These are phyloP conservation scores for Mythimna ferrago DNA, from an alignment of 2,888 invertebrate species.

Conservation along the genomic window DNA sequence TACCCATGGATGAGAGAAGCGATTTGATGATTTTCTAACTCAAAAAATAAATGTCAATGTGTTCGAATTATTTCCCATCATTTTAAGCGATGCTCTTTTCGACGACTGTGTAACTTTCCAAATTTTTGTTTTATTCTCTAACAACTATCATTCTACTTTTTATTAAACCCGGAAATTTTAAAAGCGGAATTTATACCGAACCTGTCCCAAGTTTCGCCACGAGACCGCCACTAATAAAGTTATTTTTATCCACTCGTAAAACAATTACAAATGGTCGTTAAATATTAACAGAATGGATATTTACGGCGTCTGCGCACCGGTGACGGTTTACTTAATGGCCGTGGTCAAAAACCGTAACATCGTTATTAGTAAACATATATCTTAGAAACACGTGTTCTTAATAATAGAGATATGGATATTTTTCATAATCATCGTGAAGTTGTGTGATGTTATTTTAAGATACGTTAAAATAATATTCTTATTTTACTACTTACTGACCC, in stretches of 20 bases:
- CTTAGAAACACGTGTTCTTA: constrained; percentile 41
- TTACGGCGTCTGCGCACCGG: constrained; percentile 53
- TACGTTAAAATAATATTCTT: neutral
- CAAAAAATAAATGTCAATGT: too few species aligned
- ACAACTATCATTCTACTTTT: too few species aligned
- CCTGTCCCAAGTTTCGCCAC: neutral
- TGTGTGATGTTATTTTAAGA: constrained; percentile 1
- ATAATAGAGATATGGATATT: constrained; percentile 6
- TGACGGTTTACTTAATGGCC: constrained; percentile 54
- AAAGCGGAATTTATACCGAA: neutral
- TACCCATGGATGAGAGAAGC: too few species aligned
- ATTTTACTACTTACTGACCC: too few species aligned
- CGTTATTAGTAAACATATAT: constrained; percentile 39
- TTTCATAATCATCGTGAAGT: constrained; percentile 11
- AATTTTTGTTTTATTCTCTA: neutral
- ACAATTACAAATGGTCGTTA: constrained; percentile 60
- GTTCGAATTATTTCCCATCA: neutral
- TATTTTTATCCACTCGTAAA: constrained; percentile 62
- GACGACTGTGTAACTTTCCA: neutral
- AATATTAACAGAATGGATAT: constrained; percentile 53
- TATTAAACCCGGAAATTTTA: too few species aligned
- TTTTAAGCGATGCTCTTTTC: neutral
- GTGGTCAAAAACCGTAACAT: constrained; percentile 53
- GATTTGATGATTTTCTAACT: too few species aligned
- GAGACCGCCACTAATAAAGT: constrained; percentile 23